A percentile compares a stretch with the other conserved stretches of the same genome.
Evolutionary conservation across 2,797 vertebrate genomes (phyloP).

Genomic region (Botia almorhae): DNA sequence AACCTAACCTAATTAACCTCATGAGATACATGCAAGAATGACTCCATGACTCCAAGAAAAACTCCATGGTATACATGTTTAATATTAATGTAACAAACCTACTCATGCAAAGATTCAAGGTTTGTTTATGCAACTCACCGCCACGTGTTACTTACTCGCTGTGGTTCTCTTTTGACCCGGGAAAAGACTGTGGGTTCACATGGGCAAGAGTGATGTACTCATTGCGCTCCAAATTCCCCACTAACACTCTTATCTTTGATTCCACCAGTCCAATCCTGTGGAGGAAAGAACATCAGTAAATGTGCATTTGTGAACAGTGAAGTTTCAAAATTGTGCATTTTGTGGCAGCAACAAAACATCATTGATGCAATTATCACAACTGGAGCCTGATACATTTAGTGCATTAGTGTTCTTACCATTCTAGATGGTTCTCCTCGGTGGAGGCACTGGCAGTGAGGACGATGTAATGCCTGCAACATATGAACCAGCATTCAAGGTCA

Average conservation of each 20-base stretch:
- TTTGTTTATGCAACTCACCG: neutral
- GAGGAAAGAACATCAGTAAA: slow-evolving; percentile 19
- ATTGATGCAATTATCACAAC: neutral
- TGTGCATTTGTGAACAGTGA: neutral
- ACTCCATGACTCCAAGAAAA: too few species aligned
- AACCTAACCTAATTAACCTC: too few species aligned
- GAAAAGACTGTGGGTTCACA: slow-evolving; percentile 96
- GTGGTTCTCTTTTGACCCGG: slow-evolving; percentile 84
- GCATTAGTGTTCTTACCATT: slow-evolving; percentile 82
- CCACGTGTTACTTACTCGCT: slow-evolving; percentile 82
- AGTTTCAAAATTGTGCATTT: neutral
- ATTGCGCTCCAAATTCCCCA: slow-evolving; percentile 95
- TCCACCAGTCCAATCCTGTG: slow-evolving; percentile 95
- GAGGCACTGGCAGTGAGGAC: slow-evolving; percentile 93
- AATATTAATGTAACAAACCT: neutral
- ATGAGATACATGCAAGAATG: too few species aligned
- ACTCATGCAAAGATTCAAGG: neutral
- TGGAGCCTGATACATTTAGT: neutral
- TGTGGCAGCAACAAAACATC: neutral
- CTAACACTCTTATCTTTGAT: slow-evolving; percentile 97
- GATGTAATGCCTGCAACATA: slow-evolving; percentile 90
- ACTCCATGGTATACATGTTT: too few species aligned
- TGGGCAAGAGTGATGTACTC: slow-evolving; percentile 96
- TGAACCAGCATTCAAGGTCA: slow-evolving; percentile 24
- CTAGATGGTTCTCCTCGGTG: slow-evolving; percentile 92